Evolutionary conservation across 2,797 vertebrate species (phyloP), one percentile per base, ranked within the genome.

Genomic region (Aldrovandia affinis): DNA sequence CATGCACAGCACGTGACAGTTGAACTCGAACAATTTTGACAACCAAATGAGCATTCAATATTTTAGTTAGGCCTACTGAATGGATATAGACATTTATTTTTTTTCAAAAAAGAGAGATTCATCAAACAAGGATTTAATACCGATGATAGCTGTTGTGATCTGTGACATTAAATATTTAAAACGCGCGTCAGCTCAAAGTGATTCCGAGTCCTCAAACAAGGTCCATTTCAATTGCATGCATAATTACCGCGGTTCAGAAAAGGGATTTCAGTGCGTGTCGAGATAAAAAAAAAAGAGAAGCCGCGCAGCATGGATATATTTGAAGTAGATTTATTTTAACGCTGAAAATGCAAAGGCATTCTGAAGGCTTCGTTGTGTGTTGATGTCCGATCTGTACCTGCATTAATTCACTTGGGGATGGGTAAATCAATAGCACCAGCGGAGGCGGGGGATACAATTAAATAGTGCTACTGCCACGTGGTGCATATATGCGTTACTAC

Each of bases 151-250:
- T 52, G 52, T 83, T 84, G 77, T 86, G 86, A 85, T 87, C 78
- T 86, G 33, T 68, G 44, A 81, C 83, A 84, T 86, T 65, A 80
- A 88, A 89, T 86, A 85, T 79, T 78, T 86, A 85, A 87, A 84
- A n/a, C n/a, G 55, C 39, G 55, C 77, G 75, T 84, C 83, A 30
- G 77, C 84, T 61, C 54, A n/a, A 65, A 65, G 30, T 47, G 59
- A 36, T 36, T 84, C 22, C 47, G 73, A 88, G 80, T 87, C 82
- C 33, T 83, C 85, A 54, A 82, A 84, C 79, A 78, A 52, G 79
- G 79, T 88, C 85, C 52, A 15, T 82, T 83, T 86, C 79, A 54
- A 18, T 55, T 75, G 79, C 65, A 63, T 70, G 15, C 63, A 86
- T 84, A 81, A 86, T 81, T 82, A 47, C 50, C 79, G 36, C 61